These are phyloP conservation scores for Drosophila willistoni DNA, from an alignment of 1,140 invertebrate species.

Conservation along the genomic window DNA sequence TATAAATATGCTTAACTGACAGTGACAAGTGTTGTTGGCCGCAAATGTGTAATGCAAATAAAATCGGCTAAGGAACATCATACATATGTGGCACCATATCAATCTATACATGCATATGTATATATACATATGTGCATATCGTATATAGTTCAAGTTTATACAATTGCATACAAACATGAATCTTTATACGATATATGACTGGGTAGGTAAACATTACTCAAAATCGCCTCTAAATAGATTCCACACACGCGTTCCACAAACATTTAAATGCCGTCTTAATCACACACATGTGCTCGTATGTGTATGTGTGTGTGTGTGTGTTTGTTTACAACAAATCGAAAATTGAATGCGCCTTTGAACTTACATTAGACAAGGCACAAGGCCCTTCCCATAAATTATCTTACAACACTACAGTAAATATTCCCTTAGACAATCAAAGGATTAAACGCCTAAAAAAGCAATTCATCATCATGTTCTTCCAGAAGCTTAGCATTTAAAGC, in stretches of 20 bases:
- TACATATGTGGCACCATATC: conserved; percentile 20
- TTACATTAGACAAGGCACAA: conserved; percentile 40
- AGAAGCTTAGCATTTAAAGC: too few relatives aligned
- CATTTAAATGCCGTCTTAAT: not conserved
- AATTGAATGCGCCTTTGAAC: conserved; percentile 66
- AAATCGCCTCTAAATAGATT: not conserved
- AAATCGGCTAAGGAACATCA: conserved; percentile 23
- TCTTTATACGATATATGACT: conserved; percentile 79
- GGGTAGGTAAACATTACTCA: conserved; percentile 58
- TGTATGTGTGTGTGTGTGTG: conserved; percentile 44
- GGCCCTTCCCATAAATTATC: conserved; percentile 27
- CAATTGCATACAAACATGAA: conserved; percentile 56
- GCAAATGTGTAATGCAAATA: conserved; percentile 32
- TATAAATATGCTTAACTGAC: conserved; percentile 48
- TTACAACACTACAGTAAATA: not conserved
- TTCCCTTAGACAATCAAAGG: not conserved
- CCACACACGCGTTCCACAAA: conserved; percentile 30
- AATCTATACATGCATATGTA: too few relatives aligned
- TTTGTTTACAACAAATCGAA: conserved; percentile 67
- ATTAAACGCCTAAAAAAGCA: not conserved
- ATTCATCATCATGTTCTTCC: not conserved
- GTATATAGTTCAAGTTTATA: conserved; percentile 45
- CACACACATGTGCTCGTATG: conserved; percentile 32
- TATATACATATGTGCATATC: conserved; percentile 22
- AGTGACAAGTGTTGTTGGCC: conserved; percentile 58